Conservation (phyloP, 2,113 vertebrate genomes). For the Galbula dea region DNA sequence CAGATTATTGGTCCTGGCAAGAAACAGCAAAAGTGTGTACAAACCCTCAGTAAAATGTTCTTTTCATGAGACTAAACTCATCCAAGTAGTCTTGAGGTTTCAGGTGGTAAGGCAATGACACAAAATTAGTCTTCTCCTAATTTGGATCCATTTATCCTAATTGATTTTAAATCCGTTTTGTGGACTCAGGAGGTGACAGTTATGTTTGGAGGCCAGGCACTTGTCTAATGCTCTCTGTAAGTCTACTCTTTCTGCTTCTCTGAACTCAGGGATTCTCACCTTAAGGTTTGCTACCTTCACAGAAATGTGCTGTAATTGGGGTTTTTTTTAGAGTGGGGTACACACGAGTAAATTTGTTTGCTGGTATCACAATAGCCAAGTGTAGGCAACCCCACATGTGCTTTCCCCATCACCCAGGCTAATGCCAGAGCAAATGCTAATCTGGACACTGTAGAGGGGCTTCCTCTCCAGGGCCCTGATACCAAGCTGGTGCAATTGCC, state of each 20-base stretch:
- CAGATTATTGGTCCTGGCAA: not conserved
- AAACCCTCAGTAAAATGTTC: not conserved
- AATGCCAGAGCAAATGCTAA: not conserved
- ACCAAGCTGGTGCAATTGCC: fast-evolving
- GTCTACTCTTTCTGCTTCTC: not conserved
- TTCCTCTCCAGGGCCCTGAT: not conserved
- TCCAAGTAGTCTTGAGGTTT: not conserved
- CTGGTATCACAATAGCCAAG: not conserved
- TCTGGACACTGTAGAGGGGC: not conserved
- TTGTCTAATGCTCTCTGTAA: not conserved
- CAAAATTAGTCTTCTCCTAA: not conserved
- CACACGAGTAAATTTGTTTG: not conserved
- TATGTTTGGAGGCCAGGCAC: not conserved
- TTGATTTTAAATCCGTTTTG: not conserved
- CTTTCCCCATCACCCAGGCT: not conserved
- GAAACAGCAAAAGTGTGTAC: not conserved
- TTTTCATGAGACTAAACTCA: not conserved
- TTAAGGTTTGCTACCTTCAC: not conserved
- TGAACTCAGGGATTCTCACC: not conserved
- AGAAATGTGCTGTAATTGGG: not conserved
- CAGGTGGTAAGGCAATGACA: not conserved
- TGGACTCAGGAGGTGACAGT: not conserved
- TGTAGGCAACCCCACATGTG: not conserved
- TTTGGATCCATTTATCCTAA: not conserved
- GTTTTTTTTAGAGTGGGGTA: not conserved